Percentiles rank a stretch among this genome's conserved stretches.
Conservation (phyloP, 2,888 invertebrate species). For the Neuroscelio doddi region DNA sequence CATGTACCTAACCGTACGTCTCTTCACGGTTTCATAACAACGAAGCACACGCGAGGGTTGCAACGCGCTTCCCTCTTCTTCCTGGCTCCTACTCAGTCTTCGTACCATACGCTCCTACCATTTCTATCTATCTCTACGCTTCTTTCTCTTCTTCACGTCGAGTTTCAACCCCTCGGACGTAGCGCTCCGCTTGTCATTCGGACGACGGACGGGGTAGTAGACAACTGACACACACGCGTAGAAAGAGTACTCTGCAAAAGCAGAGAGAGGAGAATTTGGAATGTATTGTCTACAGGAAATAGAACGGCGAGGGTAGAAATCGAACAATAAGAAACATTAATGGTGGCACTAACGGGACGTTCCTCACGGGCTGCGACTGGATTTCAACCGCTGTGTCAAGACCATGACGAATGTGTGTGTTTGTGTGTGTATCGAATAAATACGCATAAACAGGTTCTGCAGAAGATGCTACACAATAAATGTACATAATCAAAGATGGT, state of each 20-base stretch:
- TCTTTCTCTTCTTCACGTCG: conserved; percentile 32
- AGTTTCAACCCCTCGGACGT: conserved; percentile 58
- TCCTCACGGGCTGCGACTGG: conserved; percentile 34
- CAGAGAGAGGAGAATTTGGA: conserved; percentile 23
- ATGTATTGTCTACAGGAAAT: conserved; percentile 59
- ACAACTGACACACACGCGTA: conserved; percentile 34
- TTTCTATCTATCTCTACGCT: conserved; percentile 23
- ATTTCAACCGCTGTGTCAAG: conserved; percentile 38
- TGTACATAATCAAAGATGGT: too few species aligned
- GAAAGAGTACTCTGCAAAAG: conserved; percentile 35
- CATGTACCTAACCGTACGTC: conserved; percentile 40
- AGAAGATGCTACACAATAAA: too few species aligned
- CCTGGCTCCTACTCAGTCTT: conserved; percentile 24
- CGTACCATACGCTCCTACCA: too few species aligned
- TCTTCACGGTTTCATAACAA: conserved; percentile 45
- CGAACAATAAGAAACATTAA: conserved; percentile 47
- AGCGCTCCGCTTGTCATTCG: conserved; percentile 45
- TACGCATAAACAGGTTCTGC: too few species aligned
- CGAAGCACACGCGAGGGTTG: conserved; percentile 35
- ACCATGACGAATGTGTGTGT: conserved; percentile 37
- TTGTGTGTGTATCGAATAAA: too few species aligned
- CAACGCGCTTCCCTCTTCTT: conserved; percentile 30
- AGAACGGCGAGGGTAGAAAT: conserved; percentile 50
- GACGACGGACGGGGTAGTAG: conserved; percentile 42
- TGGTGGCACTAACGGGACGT: conserved; percentile 48